Base-by-base conservation (phyloP, 2,888 invertebrate genomes). In the Orthosia incerta region DNA sequence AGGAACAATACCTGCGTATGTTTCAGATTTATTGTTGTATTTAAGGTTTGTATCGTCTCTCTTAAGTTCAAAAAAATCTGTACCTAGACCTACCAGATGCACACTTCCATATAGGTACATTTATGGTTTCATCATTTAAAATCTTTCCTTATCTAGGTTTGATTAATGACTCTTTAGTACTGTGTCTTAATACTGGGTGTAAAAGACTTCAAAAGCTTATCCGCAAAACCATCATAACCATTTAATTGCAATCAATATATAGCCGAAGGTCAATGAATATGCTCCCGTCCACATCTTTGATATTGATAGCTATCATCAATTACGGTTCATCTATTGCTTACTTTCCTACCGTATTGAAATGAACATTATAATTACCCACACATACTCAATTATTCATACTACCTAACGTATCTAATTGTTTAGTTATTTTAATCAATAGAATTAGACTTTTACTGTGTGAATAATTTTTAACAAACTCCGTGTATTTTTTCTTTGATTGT, bases 361-460 rank as follows among this genome's bases (percentile, higher is more conserved):
- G 12, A 46, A 46, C 7, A 16, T 51, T 39, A 51, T 72, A 79
- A 23, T 73, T 73, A 18, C 55, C 50, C 20, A 26, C 45, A 51
- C 18, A 39, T 51, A 65, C 31, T 39, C 48, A 72, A 64, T 61
- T 60, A 46, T 55, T 13, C 18, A n/a, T 15, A 53, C 18, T 48
- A 51, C 3, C 16, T 55, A 56, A 65, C 72, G 59, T 53, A 57
- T 48, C 60, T 16, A 61, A 76, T 71, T 53, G 18, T 56, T 76
- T 48, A 16, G 45, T 55, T 57, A 50, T 31, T 31, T 55, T 26
- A 75, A 71, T 76, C 45, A 20, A 50, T 23, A 46, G 65, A 76
- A 64, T 72, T 1, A 57, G 50, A 31, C 31, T 60, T 31, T 23
- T 15, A 39, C 39, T 20, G 50, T 46, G 23, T 64, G 61, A 18